phyloP scores from a whole-genome alignment of 2,113 vertebrate species.

The Pteruthius melanotis region DNA sequence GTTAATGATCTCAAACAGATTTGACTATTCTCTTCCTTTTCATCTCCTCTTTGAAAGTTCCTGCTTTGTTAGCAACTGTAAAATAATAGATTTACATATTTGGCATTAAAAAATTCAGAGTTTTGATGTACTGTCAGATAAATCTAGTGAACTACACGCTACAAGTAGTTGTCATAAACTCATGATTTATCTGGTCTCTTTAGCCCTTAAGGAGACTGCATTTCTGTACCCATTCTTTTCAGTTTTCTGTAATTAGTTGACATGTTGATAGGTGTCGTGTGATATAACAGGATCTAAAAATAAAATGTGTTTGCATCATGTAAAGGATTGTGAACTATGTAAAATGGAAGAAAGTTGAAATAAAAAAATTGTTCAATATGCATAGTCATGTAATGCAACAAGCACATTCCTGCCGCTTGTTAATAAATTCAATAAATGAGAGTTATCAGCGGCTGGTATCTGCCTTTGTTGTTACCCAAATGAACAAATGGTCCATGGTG shows the following conservation, averaged over 20 bases:
- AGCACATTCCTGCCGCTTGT: conserved; percentile 19
- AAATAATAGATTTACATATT: background rate
- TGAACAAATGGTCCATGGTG: conserved; percentile 29
- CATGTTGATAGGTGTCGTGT: background rate
- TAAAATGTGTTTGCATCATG: background rate
- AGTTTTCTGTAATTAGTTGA: background rate
- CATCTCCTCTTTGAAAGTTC: background rate
- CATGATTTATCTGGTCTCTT: background rate
- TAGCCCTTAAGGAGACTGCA: background rate
- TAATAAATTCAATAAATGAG: conserved; percentile 47
- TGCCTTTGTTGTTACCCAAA: conserved; percentile 3
- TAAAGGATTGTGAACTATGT: background rate
- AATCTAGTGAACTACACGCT: background rate
- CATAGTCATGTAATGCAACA: background rate
- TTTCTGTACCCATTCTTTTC: background rate
- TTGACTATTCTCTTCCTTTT: background rate
- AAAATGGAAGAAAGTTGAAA: background rate
- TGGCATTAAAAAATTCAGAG: background rate
- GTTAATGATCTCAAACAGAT: background rate
- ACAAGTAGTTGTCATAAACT: background rate
- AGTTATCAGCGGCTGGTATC: conserved; percentile 43
- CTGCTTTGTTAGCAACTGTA: background rate
- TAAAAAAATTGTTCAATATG: background rate
- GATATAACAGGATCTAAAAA: background rate
- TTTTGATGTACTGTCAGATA: background rate